Base-by-base conservation (phyloP, 1,140 invertebrate species). In the Drosophila neocordata region DNA sequence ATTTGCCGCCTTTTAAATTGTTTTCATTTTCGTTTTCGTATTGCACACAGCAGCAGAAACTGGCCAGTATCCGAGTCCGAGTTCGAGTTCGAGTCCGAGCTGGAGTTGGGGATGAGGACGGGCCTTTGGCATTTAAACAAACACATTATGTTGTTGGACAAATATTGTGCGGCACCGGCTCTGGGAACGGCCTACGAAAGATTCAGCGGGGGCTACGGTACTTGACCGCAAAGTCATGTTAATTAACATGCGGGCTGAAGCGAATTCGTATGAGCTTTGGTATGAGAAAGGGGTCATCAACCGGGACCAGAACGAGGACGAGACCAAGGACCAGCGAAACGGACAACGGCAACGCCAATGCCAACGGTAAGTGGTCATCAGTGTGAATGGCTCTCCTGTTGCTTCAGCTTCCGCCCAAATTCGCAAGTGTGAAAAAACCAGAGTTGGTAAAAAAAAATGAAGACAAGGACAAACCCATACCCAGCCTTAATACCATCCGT, bases 61-160 rank as follows among this genome's bases (percentile, higher is more conserved):
- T 69, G 82, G 61, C 52, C 72, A 79, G 64, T 75, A 13, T 20
- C 38, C 34, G 37, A 27, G 41, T 44, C 13, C 13, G 41, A 44
- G 41, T 44, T 18, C 2, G 41, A 48, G 41, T 48, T 9, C 8
- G 41, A 48, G 41, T 20, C 8, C 7, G 6, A 13, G 38, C 13
- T 7, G 1, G 41, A 18, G 41, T 44, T 7, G 13, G 41, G 8
- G 41, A 8, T 1, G 41, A 15, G 18, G 41, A 61, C 34, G 18
- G 41, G 65, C 34, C 37, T 69, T 70, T 70, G 84, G 69, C 67
- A 77, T 69, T 79, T 74, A 82, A 77, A 71, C 79, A 88, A 88
- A 83, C 84, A 88, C 76, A 80, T 89, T 88, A 84, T 72, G 68
- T 79, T 79, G 71, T 88, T 83, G 73, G 61, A 79, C 83, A 88